Evolutionary conservation across 2,888 invertebrate genomes (phyloP), one percentile per base, ranked within the genome.

Genomic region (Ophion ellenae): DNA sequence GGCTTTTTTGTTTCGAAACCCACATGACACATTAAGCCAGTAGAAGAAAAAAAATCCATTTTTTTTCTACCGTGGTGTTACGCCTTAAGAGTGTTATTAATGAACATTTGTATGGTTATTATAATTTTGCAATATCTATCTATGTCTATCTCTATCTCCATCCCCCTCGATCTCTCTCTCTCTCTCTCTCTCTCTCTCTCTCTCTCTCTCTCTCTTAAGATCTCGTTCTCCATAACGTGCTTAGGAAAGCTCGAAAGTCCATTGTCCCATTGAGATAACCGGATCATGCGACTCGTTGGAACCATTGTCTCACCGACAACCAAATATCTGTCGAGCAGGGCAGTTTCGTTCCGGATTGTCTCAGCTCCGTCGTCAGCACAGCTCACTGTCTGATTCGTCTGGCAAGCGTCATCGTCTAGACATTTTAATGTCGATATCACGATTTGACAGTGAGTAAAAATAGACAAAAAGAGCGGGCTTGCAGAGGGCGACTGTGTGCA

Each of bases 211-310:
- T 57, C 40, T 71, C 71, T 74, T 59, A 53, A 70, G 20, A 53
- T 86, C 59, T 85, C 75, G 14, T 17, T 24, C 45, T 73, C 36
- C 74, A 61, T 80, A 45, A 83, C 64, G 17, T 47, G 40, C 77
- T 75, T 28, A 11, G 45, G 32, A 32, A 79, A 79, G 79, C 79
- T 79, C 47, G 63, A 53, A 79, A 71, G 79, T 47, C 40, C 79
- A 45, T 61, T 61, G 40, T 69, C n/a, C 67, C 59, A 63, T 61
- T 32, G 70, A 45, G 69, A 71, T 47, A 79, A 79, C 61, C 40
- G 61, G 73, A 67, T 66, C 17, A 47, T 53, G 75, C 70, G 75
- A 71, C 36, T 66, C 76, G 53, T 40, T 40, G 47, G 11, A n/a
- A 66, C 53, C 36, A 14, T 76, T 40, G 53, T 66, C 36, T 53